Evolutionary conservation across 2,888 invertebrate species (phyloP).

Genomic region (Leptopterna dolabrata): DNA sequence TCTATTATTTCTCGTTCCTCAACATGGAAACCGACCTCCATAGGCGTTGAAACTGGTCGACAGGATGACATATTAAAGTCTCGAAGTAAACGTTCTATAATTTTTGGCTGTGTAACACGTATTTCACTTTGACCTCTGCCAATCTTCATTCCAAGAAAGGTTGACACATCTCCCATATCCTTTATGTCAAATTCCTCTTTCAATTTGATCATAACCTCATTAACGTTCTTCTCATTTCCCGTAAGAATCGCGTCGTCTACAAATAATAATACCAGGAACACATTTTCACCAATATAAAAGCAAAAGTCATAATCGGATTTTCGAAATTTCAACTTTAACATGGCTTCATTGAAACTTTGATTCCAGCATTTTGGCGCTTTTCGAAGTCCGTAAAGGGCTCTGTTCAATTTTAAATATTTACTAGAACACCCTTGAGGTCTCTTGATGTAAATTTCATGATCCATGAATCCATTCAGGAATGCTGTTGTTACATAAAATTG

Average conservation of each 20-base stretch:
- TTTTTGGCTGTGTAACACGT: neutral
- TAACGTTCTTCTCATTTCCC: constrained; percentile 19
- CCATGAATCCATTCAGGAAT: no score
- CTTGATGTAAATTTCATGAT: no score
- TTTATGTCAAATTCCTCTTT: constrained; percentile 50
- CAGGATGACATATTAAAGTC: constrained; percentile 38
- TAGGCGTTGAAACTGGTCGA: constrained; percentile 38
- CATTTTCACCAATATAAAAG: no score
- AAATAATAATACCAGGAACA: neutral
- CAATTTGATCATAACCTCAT: constrained; percentile 16
- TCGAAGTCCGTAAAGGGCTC: no score
- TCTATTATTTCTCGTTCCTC: neutral
- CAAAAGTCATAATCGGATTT: no score
- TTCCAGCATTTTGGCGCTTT: no score
- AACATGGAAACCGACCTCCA: constrained; percentile 52
- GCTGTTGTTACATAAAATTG: no score
- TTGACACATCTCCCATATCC: constrained; percentile 18
- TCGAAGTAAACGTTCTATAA: constrained; percentile 24
- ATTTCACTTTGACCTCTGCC: neutral
- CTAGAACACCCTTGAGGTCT: no score
- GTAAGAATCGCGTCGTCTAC: constrained; percentile 53
- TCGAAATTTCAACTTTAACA: no score
- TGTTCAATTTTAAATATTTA: no score
- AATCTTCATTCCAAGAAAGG: constrained; percentile 54
- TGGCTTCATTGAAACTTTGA: no score